Conservation (phyloP, 2,888 invertebrate genomes). For the Ornithoptera alexandrae region DNA sequence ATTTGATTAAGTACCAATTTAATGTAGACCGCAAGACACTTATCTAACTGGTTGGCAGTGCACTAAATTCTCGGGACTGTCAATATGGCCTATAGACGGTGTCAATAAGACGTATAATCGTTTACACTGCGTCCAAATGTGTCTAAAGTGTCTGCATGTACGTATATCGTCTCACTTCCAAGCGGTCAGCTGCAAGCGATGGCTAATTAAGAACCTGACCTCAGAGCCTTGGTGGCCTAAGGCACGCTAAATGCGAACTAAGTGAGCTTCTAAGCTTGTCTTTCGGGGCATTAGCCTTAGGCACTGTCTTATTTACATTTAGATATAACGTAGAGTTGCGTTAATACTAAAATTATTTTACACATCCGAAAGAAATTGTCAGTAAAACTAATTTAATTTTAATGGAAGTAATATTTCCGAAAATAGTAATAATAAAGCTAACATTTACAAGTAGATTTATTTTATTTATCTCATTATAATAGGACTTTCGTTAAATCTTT, state of each 20-base stretch:
- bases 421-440: too few species aligned
- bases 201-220: conserved; percentile 76
- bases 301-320: conserved; percentile 44
- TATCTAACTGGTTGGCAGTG: conserved; percentile 14
- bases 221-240: conserved; percentile 58
- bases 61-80: neutral
- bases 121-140: neutral
- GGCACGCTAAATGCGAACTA: conserved; percentile 68
- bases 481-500: too few species aligned
- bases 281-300: conserved; percentile 51
- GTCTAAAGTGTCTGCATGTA: conserved; percentile 35
- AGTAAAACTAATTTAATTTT: too few species aligned
- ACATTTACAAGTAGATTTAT: too few species aligned
- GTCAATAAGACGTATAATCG: conserved; percentile 23
- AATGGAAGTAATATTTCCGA: too few species aligned
- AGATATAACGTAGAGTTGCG: conserved; percentile 34
- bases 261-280: conserved; percentile 64
- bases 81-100: conserved; percentile 23
- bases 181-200: conserved; percentile 73
- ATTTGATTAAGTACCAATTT: conserved; percentile 28
- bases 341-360: conserved; percentile 14
- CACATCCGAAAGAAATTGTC: too few species aligned
- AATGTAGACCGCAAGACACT: conserved; percentile 26
- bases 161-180: conserved; percentile 57
- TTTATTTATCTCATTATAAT: too few species aligned